Percentiles rank a stretch among this genome's conserved stretches.
Conservation (phyloP, 2,113 vertebrate species). For the Triplophysa rosa region DNA sequence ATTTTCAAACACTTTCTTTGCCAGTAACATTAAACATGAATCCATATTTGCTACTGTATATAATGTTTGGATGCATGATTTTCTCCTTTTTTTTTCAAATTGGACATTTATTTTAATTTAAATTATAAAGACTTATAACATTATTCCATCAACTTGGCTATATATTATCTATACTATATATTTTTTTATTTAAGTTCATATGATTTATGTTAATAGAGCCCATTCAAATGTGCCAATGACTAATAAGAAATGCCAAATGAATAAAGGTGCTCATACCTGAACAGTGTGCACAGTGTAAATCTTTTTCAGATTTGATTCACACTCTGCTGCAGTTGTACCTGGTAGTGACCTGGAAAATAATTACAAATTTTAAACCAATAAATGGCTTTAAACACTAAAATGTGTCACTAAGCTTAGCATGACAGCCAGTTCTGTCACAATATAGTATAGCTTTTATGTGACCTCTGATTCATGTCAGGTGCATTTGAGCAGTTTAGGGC, state of each 20-base stretch:
- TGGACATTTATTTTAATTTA: no score
- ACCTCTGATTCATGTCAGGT: not conserved
- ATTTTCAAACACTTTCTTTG: not conserved
- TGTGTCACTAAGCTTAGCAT: not conserved
- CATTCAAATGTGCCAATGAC: no score
- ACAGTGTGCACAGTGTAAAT: slow-evolving; percentile 93
- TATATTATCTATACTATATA: no score
- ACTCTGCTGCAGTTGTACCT: slow-evolving; percentile 93
- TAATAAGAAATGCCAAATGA: not conserved
- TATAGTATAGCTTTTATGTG: not conserved
- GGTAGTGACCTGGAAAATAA: slow-evolving; percentile 82
- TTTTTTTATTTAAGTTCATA: no score
- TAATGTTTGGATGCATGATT: no score
- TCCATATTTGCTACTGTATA: no score
- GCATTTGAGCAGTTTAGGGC: not conserved
- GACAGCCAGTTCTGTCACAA: not conserved
- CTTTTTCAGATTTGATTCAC: slow-evolving; percentile 92
- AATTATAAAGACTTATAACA: no score
- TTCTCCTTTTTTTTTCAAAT: no score
- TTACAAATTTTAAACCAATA: not conserved
- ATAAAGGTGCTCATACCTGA: slow-evolving; percentile 75
- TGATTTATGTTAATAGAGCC: not conserved
- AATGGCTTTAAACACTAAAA: not conserved
- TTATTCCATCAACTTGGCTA: no score
- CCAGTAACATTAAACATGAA: not conserved